Conservation (phyloP, 2,797 vertebrate genomes). For the Syngnathus rostellatus region DNA sequence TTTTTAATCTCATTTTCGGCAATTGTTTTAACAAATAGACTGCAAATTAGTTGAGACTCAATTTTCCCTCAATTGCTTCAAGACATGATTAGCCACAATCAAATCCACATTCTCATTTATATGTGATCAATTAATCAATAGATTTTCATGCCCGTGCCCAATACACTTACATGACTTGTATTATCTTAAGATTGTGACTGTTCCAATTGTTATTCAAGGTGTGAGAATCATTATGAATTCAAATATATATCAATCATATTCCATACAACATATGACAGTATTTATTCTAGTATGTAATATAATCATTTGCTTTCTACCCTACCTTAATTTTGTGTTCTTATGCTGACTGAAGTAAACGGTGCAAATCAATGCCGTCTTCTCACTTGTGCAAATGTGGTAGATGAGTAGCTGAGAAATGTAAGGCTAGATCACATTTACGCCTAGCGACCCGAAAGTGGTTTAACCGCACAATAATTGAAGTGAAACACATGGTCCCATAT, state of each 20-base stretch:
- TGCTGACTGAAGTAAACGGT: neutral
- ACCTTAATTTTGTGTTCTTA: neutral
- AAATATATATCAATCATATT: neutral
- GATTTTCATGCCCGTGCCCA: neutral
- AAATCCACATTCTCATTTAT: neutral
- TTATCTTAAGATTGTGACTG: neutral
- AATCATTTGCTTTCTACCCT: neutral
- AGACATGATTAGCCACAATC: neutral
- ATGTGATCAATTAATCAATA: neutral
- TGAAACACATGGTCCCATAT: slow-evolving; percentile 1
- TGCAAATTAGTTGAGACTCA: neutral
- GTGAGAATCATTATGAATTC: neutral
- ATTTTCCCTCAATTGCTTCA: neutral
- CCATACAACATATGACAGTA: neutral
- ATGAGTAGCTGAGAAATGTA: neutral
- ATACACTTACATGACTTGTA: neutral
- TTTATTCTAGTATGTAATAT: neutral
- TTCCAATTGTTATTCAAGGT: neutral
- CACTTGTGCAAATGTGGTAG: neutral
- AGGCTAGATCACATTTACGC: neutral
- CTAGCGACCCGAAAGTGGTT: neutral
- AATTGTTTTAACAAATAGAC: neutral
- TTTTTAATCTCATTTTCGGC: neutral
- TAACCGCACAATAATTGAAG: neutral
- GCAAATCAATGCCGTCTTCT: neutral